phyloP scores from a whole-genome alignment of 2,797 vertebrate genomes.

The Rhinatrema bivittatum region DNA sequence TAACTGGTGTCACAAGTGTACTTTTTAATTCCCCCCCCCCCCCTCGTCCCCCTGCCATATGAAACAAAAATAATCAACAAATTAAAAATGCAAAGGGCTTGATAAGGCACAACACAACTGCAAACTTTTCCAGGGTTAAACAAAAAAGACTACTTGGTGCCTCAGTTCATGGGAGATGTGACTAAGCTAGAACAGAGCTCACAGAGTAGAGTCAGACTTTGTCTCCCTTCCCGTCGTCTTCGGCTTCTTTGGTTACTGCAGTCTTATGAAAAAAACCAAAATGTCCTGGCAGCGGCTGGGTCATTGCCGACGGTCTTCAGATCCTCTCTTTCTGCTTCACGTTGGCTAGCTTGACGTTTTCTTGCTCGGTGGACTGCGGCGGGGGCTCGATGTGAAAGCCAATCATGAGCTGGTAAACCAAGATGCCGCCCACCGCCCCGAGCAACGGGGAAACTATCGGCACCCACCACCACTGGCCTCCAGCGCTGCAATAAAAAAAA shows the following conservation, averaged over 20 bases:
- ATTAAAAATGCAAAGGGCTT: neutral
- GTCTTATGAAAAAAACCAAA: no score
- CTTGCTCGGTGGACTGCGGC: conserved; percentile 54
- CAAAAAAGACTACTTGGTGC: no score
- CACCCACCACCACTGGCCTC: conserved; percentile 84
- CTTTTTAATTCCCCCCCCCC: no score
- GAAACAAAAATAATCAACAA: neutral
- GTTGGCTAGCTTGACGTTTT: conserved; percentile 73
- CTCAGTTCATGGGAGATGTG: no score
- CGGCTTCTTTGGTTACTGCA: no score
- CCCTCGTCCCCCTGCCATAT: no score
- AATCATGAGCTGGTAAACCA: conserved; percentile 88
- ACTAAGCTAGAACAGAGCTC: neutral
- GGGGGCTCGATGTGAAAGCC: conserved; percentile 83
- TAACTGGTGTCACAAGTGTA: no score
- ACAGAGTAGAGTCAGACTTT: neutral
- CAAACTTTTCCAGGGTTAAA: no score
- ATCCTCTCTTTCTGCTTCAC: conserved; percentile 62
- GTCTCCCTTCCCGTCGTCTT: no score
- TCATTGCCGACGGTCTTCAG: conserved; percentile 32
- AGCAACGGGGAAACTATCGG: conserved; percentile 82
- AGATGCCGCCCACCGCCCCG: conserved; percentile 70
- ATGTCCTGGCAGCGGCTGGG: conserved; percentile 1
- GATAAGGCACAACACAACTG: neutral
- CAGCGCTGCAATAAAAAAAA: conserved; percentile 38